phyloP scores from a whole-genome alignment of 2,797 vertebrate genomes.

The Pangasius larnaudii region DNA sequence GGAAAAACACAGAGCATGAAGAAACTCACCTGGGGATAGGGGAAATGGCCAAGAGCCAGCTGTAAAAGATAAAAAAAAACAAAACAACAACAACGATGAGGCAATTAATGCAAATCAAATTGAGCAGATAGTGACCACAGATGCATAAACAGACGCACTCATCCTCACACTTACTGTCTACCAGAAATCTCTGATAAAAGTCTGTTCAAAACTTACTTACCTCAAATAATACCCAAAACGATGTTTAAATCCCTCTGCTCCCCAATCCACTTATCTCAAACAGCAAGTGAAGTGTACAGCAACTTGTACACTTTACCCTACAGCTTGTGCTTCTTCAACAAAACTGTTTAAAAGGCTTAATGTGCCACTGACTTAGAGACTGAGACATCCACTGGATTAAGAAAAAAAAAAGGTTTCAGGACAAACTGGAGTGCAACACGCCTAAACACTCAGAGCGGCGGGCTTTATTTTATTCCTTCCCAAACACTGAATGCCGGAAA shows the following conservation, averaged over 20 bases:
- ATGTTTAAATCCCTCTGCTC: slow-evolving; percentile 1
- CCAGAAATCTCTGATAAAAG: neutral
- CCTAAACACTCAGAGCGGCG: slow-evolving; percentile 53
- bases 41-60: slow-evolving; percentile 97
- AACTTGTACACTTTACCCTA: slow-evolving; percentile 26
- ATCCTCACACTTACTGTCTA: neutral
- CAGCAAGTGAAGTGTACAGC: neutral
- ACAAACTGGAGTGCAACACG: slow-evolving; percentile 57
- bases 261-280: neutral
- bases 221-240: neutral
- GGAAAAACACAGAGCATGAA: slow-evolving; percentile 59
- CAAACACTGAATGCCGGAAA: slow-evolving; percentile 46
- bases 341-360: neutral
- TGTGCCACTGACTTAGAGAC: slow-evolving; percentile 36
- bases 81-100: neutral
- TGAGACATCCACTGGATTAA: slow-evolving; percentile 40
- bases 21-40: slow-evolving; percentile 96
- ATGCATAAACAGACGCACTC: neutral
- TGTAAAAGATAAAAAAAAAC: slow-evolving; percentile 63
- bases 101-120: neutral
- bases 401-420: slow-evolving; percentile 56
- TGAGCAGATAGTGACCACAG: neutral
- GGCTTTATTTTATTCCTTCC: slow-evolving; percentile 72
- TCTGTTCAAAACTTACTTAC: neutral
- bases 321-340: slow-evolving; percentile 14